phyloP scores from a whole-genome alignment of 2,888 invertebrate genomes.

The Actias luna region DNA sequence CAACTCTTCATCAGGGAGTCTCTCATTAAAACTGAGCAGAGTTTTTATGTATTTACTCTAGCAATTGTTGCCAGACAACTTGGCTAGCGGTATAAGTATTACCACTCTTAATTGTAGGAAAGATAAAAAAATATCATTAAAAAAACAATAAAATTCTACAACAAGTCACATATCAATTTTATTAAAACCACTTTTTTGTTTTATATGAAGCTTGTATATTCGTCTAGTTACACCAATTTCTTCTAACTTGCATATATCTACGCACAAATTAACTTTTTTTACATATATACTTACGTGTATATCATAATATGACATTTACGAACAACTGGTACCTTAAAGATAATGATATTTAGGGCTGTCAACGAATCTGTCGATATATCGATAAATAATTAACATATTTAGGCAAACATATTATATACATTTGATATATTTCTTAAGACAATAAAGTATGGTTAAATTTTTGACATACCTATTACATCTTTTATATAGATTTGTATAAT shows the following conservation, averaged over 20 bases:
- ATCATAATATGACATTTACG: not conserved
- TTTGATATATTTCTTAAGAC: conserved; percentile 26
- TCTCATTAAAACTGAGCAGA: too few relatives aligned
- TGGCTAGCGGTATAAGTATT: too few relatives aligned
- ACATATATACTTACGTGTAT: conserved; percentile 18
- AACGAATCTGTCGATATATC: not conserved
- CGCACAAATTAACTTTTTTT: conserved; percentile 44
- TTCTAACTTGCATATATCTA: conserved; percentile 65
- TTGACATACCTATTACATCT: not conserved
- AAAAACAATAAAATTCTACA: conserved; percentile 17
- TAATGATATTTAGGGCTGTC: not conserved
- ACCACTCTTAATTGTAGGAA: too few relatives aligned
- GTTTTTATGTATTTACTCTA: too few relatives aligned
- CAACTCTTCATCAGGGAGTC: too few relatives aligned
- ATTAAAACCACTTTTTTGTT: conserved; percentile 73
- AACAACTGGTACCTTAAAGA: not conserved
- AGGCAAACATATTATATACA: not conserved
- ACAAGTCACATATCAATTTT: conserved; percentile 71
- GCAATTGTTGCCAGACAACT: too few relatives aligned
- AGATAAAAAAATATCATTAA: not conserved
- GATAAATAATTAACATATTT: conserved; percentile 1
- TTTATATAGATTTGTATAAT: not conserved
- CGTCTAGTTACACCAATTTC: conserved; percentile 72
- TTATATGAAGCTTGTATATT: conserved; percentile 79
- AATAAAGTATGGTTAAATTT: not conserved